phyloP scores from a whole-genome alignment of 2,797 vertebrate genomes.

The Smutsia temminckii region DNA sequence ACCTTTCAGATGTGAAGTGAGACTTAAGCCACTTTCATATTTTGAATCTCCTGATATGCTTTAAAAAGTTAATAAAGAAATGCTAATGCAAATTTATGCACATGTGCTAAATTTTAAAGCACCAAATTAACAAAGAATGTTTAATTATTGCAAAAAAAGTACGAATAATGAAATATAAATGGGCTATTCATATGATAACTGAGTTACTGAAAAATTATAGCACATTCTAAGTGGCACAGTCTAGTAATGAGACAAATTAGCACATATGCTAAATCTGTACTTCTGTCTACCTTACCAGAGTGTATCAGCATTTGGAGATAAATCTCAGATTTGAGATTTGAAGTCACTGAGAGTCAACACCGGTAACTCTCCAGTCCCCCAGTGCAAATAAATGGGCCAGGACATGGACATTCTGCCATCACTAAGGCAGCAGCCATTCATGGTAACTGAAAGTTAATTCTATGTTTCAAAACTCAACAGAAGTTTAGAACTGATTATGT shows the following conservation, averaged over 20 bases:
- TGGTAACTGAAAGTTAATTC: background rate
- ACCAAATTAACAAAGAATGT: background rate
- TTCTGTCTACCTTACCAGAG: background rate
- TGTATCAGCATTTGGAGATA: background rate
- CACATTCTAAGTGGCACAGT: background rate
- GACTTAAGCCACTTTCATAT: background rate
- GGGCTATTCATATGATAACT: background rate
- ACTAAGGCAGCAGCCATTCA: background rate
- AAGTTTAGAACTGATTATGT: background rate
- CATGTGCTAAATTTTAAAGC: background rate
- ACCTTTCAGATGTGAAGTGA: background rate
- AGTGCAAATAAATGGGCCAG: background rate
- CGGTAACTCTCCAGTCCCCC: background rate
- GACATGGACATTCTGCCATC: background rate
- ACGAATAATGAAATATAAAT: background rate
- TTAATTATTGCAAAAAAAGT: background rate
- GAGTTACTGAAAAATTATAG: constrained; percentile 4
- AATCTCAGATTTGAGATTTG: background rate
- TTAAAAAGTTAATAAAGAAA: background rate
- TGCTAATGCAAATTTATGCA: background rate
- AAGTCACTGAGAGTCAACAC: background rate
- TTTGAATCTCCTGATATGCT: background rate
- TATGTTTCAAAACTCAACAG: background rate
- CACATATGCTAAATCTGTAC: background rate
- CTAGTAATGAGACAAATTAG: constrained; percentile 9